These are phyloP conservation scores for Fundulus diaphanus DNA, from an alignment of 2,797 vertebrate species.

Conservation along the genomic window DNA sequence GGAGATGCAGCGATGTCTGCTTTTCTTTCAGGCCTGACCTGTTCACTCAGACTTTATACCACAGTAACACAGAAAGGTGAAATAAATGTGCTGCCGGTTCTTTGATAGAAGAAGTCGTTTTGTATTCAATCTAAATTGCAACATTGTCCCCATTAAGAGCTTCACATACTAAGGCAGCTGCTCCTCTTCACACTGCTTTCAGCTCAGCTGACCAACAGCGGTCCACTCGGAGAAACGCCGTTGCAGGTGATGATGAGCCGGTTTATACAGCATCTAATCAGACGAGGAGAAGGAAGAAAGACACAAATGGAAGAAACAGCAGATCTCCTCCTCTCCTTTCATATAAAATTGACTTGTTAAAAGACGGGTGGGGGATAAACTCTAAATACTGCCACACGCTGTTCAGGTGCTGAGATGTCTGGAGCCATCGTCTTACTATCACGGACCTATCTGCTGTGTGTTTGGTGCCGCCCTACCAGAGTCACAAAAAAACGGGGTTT, in stretches of 20 bases:
- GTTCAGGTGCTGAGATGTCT: too few species aligned
- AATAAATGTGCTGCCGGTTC: too few species aligned
- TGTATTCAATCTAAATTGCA: too few species aligned
- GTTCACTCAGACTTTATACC: background rate
- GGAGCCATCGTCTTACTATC: background rate
- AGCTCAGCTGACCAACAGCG: background rate
- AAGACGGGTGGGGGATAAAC: too few species aligned
- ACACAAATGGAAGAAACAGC: background rate
- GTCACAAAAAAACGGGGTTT: background rate
- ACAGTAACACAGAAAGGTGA: background rate
- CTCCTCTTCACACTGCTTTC: background rate
- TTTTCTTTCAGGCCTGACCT: background rate
- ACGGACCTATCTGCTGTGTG: background rate
- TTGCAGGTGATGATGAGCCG: background rate
- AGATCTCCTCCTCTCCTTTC: background rate
- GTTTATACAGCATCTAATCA: too few species aligned
- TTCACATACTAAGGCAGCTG: background rate
- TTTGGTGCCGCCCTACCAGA: background rate
- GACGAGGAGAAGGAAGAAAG: too few species aligned
- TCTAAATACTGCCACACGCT: too few species aligned
- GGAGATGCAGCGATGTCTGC: background rate
- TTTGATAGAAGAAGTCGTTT: too few species aligned
- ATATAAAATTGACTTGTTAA: too few species aligned
- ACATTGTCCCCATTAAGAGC: too few species aligned
- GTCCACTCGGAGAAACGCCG: too few species aligned